These are phyloP conservation scores for Girardia tigrina DNA, from an alignment of 2,888 invertebrate species.

Conservation along the genomic window DNA sequence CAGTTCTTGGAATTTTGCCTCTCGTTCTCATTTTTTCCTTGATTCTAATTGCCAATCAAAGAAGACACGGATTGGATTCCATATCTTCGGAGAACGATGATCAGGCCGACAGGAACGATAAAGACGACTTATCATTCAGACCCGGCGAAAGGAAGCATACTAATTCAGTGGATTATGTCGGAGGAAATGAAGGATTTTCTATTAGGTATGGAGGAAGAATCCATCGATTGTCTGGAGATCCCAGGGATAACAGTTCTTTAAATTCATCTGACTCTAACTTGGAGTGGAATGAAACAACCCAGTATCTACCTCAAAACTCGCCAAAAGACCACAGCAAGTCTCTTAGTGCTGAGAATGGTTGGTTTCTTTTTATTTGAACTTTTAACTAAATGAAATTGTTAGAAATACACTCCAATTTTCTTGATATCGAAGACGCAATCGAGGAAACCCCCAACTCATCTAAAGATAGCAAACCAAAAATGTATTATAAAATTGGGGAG, in stretches of 20 bases:
- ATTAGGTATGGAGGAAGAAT: conserved; percentile 4
- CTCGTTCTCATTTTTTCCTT: not conserved
- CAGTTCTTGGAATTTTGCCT: conserved; percentile 15
- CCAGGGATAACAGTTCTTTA: not conserved
- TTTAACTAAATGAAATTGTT: not conserved
- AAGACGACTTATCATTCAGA: conserved; percentile 8
- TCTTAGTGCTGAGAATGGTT: not conserved
- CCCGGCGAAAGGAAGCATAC: not conserved
- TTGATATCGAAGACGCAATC: not conserved
- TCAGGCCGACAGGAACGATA: not conserved
- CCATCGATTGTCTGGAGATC: not conserved
- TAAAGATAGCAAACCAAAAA: not conserved
- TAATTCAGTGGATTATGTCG: not conserved
- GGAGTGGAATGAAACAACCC: conserved; percentile 4
- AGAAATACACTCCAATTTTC: conserved; percentile 9
- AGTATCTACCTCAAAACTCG: conserved; percentile 18
- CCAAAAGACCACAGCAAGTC: not conserved
- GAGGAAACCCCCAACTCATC: not conserved
- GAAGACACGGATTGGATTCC: conserved; percentile 8
- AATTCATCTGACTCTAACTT: conserved; percentile 15
- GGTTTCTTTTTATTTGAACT: not conserved
- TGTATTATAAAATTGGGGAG: conserved; percentile 13
- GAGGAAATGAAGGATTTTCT: conserved; percentile 6
- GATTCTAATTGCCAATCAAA: not conserved
- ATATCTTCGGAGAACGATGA: conserved; percentile 1